Conservation (phyloP, 2,797 vertebrate genomes). For the Bradypodion ventrale region DNA sequence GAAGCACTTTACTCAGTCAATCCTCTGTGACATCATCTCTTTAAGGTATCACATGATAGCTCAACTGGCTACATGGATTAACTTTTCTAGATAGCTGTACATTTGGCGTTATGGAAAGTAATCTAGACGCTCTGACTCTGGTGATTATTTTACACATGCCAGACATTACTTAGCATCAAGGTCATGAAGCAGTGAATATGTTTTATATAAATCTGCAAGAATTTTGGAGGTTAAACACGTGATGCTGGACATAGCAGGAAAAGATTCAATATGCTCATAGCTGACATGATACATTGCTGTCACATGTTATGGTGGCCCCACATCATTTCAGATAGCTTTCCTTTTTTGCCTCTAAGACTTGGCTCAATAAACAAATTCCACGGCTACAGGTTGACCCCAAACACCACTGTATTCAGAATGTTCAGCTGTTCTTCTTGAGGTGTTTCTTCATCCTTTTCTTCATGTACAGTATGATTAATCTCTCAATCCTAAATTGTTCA, state of each 20-base stretch:
- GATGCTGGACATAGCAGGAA: neutral
- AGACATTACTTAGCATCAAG: neutral
- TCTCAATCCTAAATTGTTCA: neutral
- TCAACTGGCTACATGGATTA: neutral
- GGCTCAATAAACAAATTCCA: neutral
- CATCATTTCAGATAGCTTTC: neutral
- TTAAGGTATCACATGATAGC: neutral
- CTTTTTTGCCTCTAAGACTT: neutral
- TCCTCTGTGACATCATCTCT: neutral
- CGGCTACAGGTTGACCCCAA: neutral
- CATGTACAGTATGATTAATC: neutral
- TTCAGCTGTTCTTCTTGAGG: slow-evolving; percentile 7
- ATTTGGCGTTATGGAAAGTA: neutral
- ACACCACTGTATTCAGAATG: slow-evolving; percentile 20
- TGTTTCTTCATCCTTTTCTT: slow-evolving; percentile 30
- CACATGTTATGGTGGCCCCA: neutral
- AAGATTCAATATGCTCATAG: neutral
- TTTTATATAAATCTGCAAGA: neutral
- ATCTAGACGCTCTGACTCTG: neutral
- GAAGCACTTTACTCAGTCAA: neutral
- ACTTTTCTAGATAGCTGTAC: neutral
- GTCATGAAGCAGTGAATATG: neutral
- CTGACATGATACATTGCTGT: neutral
- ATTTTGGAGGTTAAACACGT: neutral
- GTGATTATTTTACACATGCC: neutral